Conservation (phyloP, 2,888 invertebrate species). For the Latrodectus elegans region DNA sequence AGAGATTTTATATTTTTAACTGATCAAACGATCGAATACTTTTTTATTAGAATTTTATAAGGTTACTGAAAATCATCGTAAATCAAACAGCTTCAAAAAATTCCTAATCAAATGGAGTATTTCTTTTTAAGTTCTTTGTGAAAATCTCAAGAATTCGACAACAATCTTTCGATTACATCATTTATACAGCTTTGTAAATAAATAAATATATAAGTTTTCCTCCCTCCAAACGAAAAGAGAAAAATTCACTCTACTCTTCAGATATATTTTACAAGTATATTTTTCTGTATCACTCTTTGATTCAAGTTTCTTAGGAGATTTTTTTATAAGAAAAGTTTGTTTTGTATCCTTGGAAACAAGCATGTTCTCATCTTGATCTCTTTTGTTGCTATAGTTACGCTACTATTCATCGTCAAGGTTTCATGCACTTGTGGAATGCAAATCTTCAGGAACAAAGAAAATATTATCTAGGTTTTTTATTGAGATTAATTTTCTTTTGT, state of each 20-base stretch:
- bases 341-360: conserved; percentile 37
- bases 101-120: too few species aligned
- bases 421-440: conserved; percentile 1
- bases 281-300: too few species aligned
- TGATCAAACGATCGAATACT: too few species aligned
- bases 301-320: background rate
- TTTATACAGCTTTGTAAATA: too few species aligned
- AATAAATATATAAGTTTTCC: background rate
- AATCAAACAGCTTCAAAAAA: too few species aligned
- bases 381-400: conserved; percentile 26
- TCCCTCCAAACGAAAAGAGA: background rate
- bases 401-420: background rate
- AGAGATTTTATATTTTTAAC: too few species aligned
- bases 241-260: conserved; percentile 1
- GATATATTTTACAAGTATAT: background rate
- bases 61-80: too few species aligned
- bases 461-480: conserved; percentile 7
- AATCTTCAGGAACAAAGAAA: conserved; percentile 22
- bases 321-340: conserved; percentile 6
- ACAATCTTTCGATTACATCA: too few species aligned
- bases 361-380: conserved; percentile 14
- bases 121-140: too few species aligned
- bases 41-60: too few species aligned
- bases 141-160: too few species aligned
- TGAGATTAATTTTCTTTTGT: background rate